Percentiles rank a stretch among this genome's conserved stretches.
Evolutionary conservation across 1,140 invertebrate species (phyloP).

Genomic region (Rhopalosiphum padi): DNA sequence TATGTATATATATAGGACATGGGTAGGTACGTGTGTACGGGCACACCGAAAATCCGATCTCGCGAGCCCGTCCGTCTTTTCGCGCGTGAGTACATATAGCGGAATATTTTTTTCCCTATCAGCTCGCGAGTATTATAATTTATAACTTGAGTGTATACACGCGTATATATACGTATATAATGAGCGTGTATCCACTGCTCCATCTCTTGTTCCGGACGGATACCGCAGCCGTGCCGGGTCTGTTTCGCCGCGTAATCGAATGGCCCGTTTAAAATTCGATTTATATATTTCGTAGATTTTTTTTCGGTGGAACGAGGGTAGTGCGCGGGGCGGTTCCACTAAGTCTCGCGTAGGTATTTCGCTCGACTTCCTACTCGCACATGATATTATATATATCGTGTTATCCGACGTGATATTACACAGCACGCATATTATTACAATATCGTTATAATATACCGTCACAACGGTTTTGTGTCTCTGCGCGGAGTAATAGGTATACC

Average conservation of each 20-base stretch:
- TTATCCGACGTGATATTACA: too few species aligned
- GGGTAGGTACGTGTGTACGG: not conserved
- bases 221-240: not conserved
- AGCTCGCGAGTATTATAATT: not conserved
- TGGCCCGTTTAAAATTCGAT: conserved; percentile 7
- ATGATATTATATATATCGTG: too few species aligned
- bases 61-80: not conserved
- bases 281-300: not conserved
- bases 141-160: not conserved
- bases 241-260: not conserved
- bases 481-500: too few species aligned
- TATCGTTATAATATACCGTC: too few species aligned
- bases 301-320: not conserved
- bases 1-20: not conserved
- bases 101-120: not conserved
- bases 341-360: not conserved
- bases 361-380: not conserved
- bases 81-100: not conserved
- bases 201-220: not conserved
- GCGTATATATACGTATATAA: not conserved
- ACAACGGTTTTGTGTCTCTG: too few species aligned
- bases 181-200: not conserved
- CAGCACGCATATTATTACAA: too few species aligned
- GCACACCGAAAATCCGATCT: not conserved
- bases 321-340: not conserved